Base-by-base conservation (phyloP, 2,888 invertebrate genomes). In the Acanthococcus lagerstroemiae region DNA sequence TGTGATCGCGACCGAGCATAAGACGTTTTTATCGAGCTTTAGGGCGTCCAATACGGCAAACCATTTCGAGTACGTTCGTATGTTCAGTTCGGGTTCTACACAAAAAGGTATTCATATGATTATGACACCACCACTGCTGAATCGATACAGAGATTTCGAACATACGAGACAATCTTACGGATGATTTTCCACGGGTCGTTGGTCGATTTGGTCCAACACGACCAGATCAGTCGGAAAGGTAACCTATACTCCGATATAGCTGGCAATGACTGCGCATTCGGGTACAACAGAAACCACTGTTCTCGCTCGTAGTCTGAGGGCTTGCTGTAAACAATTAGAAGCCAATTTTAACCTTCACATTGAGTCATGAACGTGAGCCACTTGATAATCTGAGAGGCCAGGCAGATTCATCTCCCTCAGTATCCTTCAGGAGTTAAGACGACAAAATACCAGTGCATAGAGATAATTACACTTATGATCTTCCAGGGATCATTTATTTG, bases 1-100 rank as follows among this genome's bases (percentile, higher is more conserved):
- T 69, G 78, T 78, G 21, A 81, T 76, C 12, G 79, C 78, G 55
- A 78, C 75, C 3, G 76, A 74, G 68, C 81, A 81, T 70, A 82
- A 77, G 44, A 78, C 74, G 68, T 79, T 75, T 25, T 74, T 73
- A 46, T 76, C 77, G 48, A 80, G 71, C 69, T 76, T 73, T 22
- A 79, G 71, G 15, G 76, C 71, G 19, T 74, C 72, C 15, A 77
- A 74, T 12, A 77, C 75, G 25, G 74, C 71, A 69, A 81, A 76
- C 82, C 82, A 82, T 57, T 75, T 74, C 46, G 74, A 72, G 68
- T 80, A 80, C 1, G 78, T 79, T 65, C 74, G 74, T 24, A 80
- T 73, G 71, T 77, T 79, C 21, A 80, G 73, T 72, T 80, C 80
- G 6, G 77, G 75, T 24, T 69, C 69, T 57, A 55, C 46, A 46